Percentiles rank a stretch among this genome's conserved stretches.
phyloP scores from a whole-genome alignment of 2,113 vertebrate genomes.

The Neolamprologus sp. region DNA sequence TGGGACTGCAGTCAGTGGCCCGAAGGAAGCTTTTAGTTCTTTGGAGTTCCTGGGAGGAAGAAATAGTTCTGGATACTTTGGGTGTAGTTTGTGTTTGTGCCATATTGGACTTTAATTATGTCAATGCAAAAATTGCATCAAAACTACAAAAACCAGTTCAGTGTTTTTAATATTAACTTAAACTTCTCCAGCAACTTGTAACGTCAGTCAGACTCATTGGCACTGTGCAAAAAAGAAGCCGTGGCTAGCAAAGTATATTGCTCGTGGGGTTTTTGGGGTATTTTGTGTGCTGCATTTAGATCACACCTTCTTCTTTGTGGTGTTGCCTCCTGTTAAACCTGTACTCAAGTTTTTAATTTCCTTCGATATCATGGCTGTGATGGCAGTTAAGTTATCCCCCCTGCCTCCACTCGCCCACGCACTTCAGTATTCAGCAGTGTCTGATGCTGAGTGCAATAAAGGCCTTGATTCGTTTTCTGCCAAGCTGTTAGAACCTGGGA shows the following conservation, averaged over 20 bases:
- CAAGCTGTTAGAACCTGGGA: constrained; percentile 18
- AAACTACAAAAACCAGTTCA: not conserved
- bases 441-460: constrained; percentile 21
- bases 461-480: constrained; percentile 33
- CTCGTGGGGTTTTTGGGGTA: not conserved
- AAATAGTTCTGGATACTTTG: not conserved
- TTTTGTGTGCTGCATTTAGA: not conserved
- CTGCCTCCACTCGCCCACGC: constrained; percentile 26
- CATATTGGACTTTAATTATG: not conserved
- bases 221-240: not conserved
- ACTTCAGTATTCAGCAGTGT: constrained; percentile 9
- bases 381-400: not conserved
- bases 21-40: not conserved
- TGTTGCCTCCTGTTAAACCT: not conserved
- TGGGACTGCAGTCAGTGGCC: not conserved
- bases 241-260: not conserved
- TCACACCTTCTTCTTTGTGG: not conserved
- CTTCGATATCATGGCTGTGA: constrained; percentile 9
- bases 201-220: not conserved
- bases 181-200: not conserved
- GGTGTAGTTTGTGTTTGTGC: not conserved
- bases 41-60: not conserved
- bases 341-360: constrained; percentile 24
- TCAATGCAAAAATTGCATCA: not conserved
- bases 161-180: not conserved